Conservation (phyloP, 2,113 vertebrate species). For the Micronycteris hirsuta region DNA sequence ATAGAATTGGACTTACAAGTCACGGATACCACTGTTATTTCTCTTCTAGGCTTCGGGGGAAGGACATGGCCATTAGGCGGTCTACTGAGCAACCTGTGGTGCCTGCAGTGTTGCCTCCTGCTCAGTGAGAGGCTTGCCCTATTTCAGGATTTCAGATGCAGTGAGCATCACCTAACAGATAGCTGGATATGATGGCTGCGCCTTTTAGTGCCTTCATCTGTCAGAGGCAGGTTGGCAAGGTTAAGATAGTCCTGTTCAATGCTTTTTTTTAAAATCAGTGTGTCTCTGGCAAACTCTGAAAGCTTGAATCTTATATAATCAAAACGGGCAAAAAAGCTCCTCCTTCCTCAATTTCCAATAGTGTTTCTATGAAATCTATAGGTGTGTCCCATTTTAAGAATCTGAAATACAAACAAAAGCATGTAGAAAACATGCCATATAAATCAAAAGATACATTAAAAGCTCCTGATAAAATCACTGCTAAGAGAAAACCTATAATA, state of each 20-base stretch:
- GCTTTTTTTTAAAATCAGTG: conserved; percentile 15
- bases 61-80: background rate
- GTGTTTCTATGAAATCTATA: background rate
- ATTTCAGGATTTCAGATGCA: conserved; percentile 26
- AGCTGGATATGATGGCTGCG: background rate
- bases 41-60: background rate
- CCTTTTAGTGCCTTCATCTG: background rate
- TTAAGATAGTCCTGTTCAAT: background rate
- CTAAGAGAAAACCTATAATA: background rate
- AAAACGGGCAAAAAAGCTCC: background rate
- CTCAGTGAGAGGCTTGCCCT: conserved; percentile 8
- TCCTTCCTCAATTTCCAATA: background rate
- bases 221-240: conserved; percentile 20
- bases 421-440: background rate
- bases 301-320: background rate
- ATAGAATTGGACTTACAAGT: conserved; percentile 4
- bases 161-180: background rate
- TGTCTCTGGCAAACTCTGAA: background rate
- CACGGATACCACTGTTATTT: background rate
- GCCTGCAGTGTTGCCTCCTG: background rate
- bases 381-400: background rate
- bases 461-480: background rate
- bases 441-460: background rate
- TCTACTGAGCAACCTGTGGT: background rate
- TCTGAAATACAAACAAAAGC: background rate